Evolutionary conservation across 2,113 vertebrate species (phyloP), one percentile per base, ranked within the genome.

Genomic region (Paralichthys olivaceus): DNA sequence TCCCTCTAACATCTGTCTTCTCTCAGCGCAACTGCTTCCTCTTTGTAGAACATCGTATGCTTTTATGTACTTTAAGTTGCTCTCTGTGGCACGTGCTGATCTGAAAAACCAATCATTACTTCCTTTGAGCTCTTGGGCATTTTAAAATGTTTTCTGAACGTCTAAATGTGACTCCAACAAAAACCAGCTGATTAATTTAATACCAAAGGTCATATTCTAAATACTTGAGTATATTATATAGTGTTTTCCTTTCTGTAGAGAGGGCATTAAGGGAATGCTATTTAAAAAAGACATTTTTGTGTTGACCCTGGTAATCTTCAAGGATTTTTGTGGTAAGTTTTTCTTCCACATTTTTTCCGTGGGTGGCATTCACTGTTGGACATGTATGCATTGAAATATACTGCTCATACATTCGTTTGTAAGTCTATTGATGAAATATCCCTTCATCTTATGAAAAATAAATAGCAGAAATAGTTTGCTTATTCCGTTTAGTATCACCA

Each of bases 221-320:
- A 79, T 79, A 56, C 75, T 40, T 49, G 75, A 83, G 28, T 55
- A 25, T 56, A 70, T 79, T 69, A 40, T 60, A 65, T 28, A 34
- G 62, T 60, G 29, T 65, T 69, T 37, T 70, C 55, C 11, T 45
- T 72, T 84, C 57, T 75, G 2, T 7, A 9, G 22, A 60, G 34
- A 83, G 72, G 60, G 65, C 55, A 40, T 11, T 3, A 1, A 17
- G 22, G 13, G 23, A 66, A 57, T 13, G 4, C 8, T 25, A 22
- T 53, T 56, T 4, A 62, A n/a, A 71, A 29, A 51, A 67, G 15
- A 7, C 9, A 47, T 8, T 49, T 43, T 62, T 64, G 64, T 19
- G 11, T 4, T 65, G 65, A 74, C 65, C 65, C 34, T 75, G 81
- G 28, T 56, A 19, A 34, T 61, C 61, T 62, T 73, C 63, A 69